phyloP scores from a whole-genome alignment of 2,797 vertebrate genomes.

The Pseudopleuronectes americanus region DNA sequence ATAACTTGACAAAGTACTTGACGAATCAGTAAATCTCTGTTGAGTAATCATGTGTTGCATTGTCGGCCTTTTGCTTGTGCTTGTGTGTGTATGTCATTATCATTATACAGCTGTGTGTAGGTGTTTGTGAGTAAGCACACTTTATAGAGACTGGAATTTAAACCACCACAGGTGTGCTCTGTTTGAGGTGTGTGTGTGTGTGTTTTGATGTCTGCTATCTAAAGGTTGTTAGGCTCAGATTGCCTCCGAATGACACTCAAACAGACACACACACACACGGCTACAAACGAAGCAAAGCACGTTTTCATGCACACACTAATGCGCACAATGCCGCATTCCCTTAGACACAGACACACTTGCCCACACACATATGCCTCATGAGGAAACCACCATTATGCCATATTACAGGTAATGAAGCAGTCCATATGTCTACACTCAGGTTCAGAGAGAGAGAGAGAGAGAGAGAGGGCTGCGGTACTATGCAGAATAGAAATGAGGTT shows the following conservation, averaged over 20 bases:
- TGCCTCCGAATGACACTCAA: no score
- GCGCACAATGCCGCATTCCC: slow-evolving; percentile 49
- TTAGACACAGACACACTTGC: slow-evolving; percentile 29
- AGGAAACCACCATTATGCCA: slow-evolving; percentile 54
- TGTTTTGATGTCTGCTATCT: background rate
- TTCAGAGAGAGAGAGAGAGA: slow-evolving; percentile 19
- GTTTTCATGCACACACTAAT: background rate
- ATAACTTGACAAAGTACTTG: background rate
- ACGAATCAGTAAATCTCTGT: no score
- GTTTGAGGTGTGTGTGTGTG: slow-evolving; percentile 14
- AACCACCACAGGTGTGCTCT: slow-evolving; percentile 9
- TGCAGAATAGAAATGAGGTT: slow-evolving; percentile 7
- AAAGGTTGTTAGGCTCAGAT: no score
- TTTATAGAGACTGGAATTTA: background rate
- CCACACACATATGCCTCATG: slow-evolving; percentile 43
- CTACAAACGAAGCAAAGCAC: no score
- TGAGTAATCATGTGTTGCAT: background rate
- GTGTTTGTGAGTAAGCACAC: background rate
- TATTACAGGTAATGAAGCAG: slow-evolving; percentile 68
- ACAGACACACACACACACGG: no score
- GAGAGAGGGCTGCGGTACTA: background rate
- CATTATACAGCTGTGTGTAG: background rate
- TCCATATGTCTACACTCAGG: slow-evolving; percentile 60
- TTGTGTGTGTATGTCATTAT: no score
- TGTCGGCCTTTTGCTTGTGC: no score